Base-by-base conservation (phyloP, 1,140 invertebrate species). In the Himalopsyche phryganea region DNA sequence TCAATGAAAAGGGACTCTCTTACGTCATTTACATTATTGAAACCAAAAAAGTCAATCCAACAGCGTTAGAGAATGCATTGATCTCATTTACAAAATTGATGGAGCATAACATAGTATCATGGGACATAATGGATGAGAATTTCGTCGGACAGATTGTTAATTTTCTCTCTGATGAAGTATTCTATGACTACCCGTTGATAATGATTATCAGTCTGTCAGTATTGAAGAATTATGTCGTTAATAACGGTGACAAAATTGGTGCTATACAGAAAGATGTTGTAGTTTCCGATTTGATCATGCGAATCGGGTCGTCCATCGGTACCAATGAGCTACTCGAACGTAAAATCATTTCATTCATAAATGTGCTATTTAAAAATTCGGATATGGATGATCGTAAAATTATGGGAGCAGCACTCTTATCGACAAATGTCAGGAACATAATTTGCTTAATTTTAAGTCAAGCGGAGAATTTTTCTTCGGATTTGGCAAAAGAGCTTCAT, bases 401-500 rank as follows among this genome's bases (percentile, higher is more conserved):
- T 2, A 84, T 94, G 65, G 84, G 88, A 35, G 80, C 81, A 6
- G 91, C 88, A 17, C 78, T 94, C 18, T 86, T 85, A 58, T 87
- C 88, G 0, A 91, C 91, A 66, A 86, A 90, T 75, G 85, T 90
- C 48, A 80, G 91, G 46, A 85, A 86, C 75, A 83, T 89, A 6
- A 85, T 91, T 40, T 78, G 89, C 63, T 84, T 83, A 15, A 85
- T 86, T 68, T 85, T 91, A 65, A 84, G 87, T 69, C 76, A 80
- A 18, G 78, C 80, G 46, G 80, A 84, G 38, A 69, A 83, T 71
- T 76, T 87, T 36, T 90, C 91, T 40, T 83, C 88, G 13, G 94
- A 96, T 77, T 91, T 97, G 83, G 90, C 89, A 33, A 92, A 97
- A 78, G 92, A 98, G 68, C 71, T 98, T 1, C 96, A 97, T 75